Evolutionary conservation across 2,888 invertebrate genomes (phyloP), one percentile per base, ranked within the genome.

Genomic region (Augiades crinisus): DNA sequence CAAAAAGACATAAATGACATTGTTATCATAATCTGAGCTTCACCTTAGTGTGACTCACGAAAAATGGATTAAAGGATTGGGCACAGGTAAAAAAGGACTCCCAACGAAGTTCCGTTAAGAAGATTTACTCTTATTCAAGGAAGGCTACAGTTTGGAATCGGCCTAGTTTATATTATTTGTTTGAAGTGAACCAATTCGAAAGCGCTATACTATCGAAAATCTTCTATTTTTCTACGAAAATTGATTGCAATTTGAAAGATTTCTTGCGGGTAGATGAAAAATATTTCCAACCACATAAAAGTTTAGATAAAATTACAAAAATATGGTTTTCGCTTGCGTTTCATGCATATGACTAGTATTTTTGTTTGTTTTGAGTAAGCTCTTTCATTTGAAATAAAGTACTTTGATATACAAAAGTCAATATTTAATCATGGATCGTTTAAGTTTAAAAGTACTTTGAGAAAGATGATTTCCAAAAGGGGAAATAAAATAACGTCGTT

Each of bases 31-130:
- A 77, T 74, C 68, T 65, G 44, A 51, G 60, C 60, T 36, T 31
- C 51, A 45, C 45, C 13, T 64, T 62, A 65, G 55, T 53, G 61
- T 64, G 60, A 58, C 60, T 67, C 53, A 54, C 59, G 58, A 61
- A 60, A 63, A 74, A 68, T 63, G 67, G 74, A 80, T 81, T 76
- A 79, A 75, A 72, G 75, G 78, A 74, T 78, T 77, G 64, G 24
- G 21, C 46, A 46, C 75, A 77, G 77, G 75, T 80, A 78, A 63
- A 67, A 65, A 61, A 27, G 58, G 70, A 78, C 72, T 73, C 47
- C 75, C 76, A 71, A 72, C 70, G 72, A 68, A 49, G 73, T 37
- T 37, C 14, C 27, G 43, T 22, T 47, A 38, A 38, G 47, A 22
- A 38, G 38, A 27, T 47, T 47, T 47, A 47, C 21, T 7, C 13